Evolutionary conservation across 1,140 invertebrate genomes (phyloP).

Genomic region (Macrobrachium rosenbergii): DNA sequence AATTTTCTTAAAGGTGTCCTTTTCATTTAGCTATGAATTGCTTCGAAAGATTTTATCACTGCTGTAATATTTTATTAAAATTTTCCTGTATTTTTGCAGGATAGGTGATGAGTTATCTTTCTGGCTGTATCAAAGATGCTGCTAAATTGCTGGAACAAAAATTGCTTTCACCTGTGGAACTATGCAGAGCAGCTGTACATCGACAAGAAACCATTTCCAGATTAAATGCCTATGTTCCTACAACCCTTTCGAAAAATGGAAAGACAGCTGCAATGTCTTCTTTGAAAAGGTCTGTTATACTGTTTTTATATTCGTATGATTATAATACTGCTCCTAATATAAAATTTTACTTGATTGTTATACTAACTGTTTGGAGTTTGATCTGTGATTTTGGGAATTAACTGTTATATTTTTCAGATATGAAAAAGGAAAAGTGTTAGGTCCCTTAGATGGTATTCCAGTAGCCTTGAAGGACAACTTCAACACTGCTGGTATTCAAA

Average conservation of each 20-base stretch:
- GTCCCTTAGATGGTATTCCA: slow-evolving; percentile 83
- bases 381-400: not conserved
- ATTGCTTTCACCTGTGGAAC: slow-evolving; percentile 25
- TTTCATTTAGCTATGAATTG: not conserved
- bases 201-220: slow-evolving; percentile 15
- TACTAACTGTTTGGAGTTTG: not conserved
- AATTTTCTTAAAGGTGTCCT: not conserved
- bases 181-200: slow-evolving; percentile 25
- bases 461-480: slow-evolving; percentile 95
- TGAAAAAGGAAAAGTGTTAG: slow-evolving; percentile 30
- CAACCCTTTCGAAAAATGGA: slow-evolving; percentile 5
- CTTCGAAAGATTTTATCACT: not conserved
- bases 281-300: slow-evolving; percentile 12
- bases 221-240: slow-evolving; percentile 23
- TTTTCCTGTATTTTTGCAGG: not conserved
- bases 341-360: not conserved
- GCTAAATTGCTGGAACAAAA: not conserved
- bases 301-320: not conserved
- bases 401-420: slow-evolving; percentile 33
- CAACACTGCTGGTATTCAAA: slow-evolving; percentile 82
- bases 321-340: not conserved
- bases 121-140: slow-evolving; percentile 17
- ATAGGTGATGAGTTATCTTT: slow-evolving; percentile 12
- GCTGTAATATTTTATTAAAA: not conserved
- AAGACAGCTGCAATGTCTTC: not conserved